These are phyloP conservation scores for Abramis brama DNA, from an alignment of 2,113 vertebrate species.

Conservation along the genomic window DNA sequence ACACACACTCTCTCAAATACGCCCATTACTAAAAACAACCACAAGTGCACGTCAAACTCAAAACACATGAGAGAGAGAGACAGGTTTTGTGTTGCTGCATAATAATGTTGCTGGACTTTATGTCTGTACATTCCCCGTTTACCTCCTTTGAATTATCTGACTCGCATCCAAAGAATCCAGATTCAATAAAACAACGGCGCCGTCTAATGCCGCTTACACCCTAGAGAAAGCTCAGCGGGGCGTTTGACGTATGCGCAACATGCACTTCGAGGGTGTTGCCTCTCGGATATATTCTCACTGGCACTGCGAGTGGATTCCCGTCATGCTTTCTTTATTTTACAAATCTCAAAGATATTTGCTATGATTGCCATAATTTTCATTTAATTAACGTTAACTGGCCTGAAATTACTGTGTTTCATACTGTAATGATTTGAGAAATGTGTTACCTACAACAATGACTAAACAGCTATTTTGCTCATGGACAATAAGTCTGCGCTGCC, in stretches of 20 bases:
- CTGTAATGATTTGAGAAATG: background rate
- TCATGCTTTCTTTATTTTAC: background rate
- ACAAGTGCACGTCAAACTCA: background rate
- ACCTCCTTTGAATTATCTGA: background rate
- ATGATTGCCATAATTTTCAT: background rate
- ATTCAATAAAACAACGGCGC: background rate
- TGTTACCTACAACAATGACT: background rate
- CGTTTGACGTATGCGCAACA: background rate
- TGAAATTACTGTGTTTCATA: background rate
- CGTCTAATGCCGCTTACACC: background rate
- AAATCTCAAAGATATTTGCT: background rate
- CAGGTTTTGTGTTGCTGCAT: background rate
- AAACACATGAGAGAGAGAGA: background rate
- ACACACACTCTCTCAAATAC: background rate
- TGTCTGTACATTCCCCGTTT: background rate
- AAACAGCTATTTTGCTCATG: background rate
- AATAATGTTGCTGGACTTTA: background rate
- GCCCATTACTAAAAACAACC: constrained; percentile 1
- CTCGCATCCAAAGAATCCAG: constrained; percentile 14
- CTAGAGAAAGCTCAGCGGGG: background rate
- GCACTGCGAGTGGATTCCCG: background rate
- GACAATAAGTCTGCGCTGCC: background rate
- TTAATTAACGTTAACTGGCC: background rate
- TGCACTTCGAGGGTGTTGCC: background rate
- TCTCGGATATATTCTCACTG: background rate